Base-by-base conservation (phyloP, 2,113 vertebrate species). In the Dicrurus megarhynchus region DNA sequence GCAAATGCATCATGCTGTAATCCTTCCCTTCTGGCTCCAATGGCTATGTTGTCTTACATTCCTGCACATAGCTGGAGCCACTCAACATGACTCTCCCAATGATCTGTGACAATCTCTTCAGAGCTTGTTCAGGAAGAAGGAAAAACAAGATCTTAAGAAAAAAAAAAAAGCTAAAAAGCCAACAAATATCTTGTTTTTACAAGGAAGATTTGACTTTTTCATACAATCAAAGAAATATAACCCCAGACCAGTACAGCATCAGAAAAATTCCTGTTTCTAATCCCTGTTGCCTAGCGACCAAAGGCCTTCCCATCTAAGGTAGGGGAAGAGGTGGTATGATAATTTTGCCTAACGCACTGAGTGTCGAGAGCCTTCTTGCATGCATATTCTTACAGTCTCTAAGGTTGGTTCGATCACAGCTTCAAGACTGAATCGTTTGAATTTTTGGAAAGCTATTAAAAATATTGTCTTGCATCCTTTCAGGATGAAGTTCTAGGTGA, bases 1-100 rank as follows among this genome's bases (percentile, higher is more conserved):
- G 87, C 93, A 93, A 80, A 96, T 94, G 78, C 67, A 96, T 95
- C 89, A 92, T 85, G 69, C 92, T 94, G 82, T 95, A 97, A 94
- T 93, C 57, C 68, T 95, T 95, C 75, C 95, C 94, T 95, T 95
- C 91, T 95, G 93, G 93, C 93, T 93, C 42, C 0, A 0, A 73
- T 95, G 91, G 91, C 89, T 56, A 33, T 84, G 81, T 87, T 95
- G 90, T 67, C 84, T 91, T 86, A 80, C 91, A 94, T 95, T 97
- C 91, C 79, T 81, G 82, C 75, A 94, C 93, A 86, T 80, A 87
- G 84, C 91, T 94, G 86, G 88, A 90, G 83, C 81, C 73, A 46
- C 73, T 92, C 92, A 92, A 56, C 69, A 74, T 30, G 60, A 94
- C 52, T 89, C 49, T 84, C 73, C 46, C 83, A 65, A n/a, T 49